These are phyloP conservation scores for Mechanitis messenoides DNA, from an alignment of 2,888 invertebrate genomes.

Conservation along the genomic window DNA sequence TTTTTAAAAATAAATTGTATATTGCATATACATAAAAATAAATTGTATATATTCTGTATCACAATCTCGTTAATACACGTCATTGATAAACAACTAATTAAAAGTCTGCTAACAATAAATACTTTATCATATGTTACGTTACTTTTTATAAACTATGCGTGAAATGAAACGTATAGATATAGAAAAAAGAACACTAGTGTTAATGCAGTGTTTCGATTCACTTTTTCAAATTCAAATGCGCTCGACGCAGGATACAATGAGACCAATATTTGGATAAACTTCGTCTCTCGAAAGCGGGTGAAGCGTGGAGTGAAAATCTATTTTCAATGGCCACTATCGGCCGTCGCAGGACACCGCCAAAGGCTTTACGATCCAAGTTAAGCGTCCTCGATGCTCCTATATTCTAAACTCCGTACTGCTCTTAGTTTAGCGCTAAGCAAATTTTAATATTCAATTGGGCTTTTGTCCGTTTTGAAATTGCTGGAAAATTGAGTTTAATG, in stretches of 20 bases:
- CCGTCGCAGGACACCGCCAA: constrained; percentile 61
- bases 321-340: constrained; percentile 75
- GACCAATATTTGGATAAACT: constrained; percentile 63
- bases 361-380: constrained; percentile 69
- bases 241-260: constrained; percentile 1
- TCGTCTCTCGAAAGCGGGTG: constrained; percentile 53
- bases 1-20: constrained; percentile 19
- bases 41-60: constrained; percentile 9
- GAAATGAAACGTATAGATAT: constrained; percentile 11
- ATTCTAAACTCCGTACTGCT: constrained; percentile 54
- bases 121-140: no score
- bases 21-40: constrained; percentile 2
- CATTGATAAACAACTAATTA: constrained; percentile 31
- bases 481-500: constrained; percentile 33
- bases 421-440: constrained; percentile 67
- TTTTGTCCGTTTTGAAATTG: constrained; percentile 44
- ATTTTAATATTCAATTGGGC: constrained; percentile 75
- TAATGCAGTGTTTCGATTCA: not conserved
- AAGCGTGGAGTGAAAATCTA: constrained; percentile 73
- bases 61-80: constrained; percentile 21
- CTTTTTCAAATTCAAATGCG: not conserved
- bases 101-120: constrained; percentile 9
- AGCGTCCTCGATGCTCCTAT: constrained; percentile 59
- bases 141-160: constrained; percentile 8
- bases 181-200: constrained; percentile 4